Percentiles rank a stretch among this genome's conserved stretches.
Conservation (phyloP, 23 tunicate genomes). For the Trididemnum clinides region DNA sequence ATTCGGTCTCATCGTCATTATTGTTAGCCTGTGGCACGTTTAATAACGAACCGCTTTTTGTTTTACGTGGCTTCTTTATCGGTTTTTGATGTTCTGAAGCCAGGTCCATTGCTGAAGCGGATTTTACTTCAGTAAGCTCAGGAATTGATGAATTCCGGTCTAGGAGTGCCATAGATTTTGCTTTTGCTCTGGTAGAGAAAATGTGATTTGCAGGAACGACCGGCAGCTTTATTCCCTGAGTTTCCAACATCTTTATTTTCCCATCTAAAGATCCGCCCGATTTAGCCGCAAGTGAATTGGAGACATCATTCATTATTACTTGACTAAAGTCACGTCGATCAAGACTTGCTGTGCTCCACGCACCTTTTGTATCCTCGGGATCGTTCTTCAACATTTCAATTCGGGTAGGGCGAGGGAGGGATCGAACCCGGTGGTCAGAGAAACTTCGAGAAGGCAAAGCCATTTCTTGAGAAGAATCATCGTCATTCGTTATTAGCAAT, state of each 20-base stretch:
- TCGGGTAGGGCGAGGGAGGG: too few species aligned
- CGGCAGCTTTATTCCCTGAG: neutral
- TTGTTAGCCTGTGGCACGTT: too few species aligned
- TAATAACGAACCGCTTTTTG: too few species aligned
- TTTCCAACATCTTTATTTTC: neutral
- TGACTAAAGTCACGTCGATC: conserved; percentile 2
- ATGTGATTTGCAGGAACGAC: neutral
- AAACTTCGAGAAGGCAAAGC: too few species aligned
- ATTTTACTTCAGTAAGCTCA: neutral
- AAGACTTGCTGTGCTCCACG: neutral
- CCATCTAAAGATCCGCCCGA: neutral
- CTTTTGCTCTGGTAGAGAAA: neutral
- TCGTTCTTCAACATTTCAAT: too few species aligned
- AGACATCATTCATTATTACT: neutral
- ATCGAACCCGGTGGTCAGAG: too few species aligned
- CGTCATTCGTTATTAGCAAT: neutral
- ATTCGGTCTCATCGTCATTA: too few species aligned
- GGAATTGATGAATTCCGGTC: neutral
- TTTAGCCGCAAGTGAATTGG: neutral
- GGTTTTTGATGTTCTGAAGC: neutral
- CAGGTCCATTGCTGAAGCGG: neutral
- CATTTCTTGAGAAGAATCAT: neutral
- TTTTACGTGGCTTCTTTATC: neutral
- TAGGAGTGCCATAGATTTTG: neutral
- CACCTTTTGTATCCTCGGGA: neutral